A percentile compares a stretch with the other conserved stretches of the same genome.
These are phyloP conservation scores for Caracal caracal DNA, from an alignment of 2,113 vertebrate genomes.

Conservation along the genomic window DNA sequence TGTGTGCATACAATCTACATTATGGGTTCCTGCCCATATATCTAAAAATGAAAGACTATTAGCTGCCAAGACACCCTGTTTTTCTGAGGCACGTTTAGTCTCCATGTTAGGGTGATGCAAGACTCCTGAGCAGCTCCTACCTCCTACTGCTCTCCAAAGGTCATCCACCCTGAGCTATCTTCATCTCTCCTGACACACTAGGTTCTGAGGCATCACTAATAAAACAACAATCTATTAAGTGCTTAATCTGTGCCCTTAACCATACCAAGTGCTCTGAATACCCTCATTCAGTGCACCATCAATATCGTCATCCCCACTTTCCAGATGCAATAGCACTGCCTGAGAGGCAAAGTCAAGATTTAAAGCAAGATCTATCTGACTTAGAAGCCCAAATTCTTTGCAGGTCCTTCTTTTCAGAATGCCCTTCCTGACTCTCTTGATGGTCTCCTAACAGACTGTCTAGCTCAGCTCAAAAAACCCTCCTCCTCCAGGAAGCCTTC, in stretches of 20 bases:
- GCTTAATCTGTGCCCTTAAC: neutral
- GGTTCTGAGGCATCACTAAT: neutral
- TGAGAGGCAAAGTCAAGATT: neutral
- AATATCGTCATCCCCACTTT: neutral
- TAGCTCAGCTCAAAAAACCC: neutral
- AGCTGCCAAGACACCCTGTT: neutral
- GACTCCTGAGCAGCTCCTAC: neutral
- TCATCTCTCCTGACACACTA: neutral
- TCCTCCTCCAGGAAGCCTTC: neutral
- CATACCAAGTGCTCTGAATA: neutral
- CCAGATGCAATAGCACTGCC: neutral
- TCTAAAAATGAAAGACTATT: neutral
- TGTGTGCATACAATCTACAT: neutral
- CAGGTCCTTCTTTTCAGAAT: neutral
- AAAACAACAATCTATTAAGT: slow-evolving; percentile 20
- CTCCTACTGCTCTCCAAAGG: neutral
- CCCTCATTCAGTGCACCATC: neutral
- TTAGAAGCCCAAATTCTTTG: neutral
- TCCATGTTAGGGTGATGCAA: neutral
- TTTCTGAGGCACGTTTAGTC: neutral
- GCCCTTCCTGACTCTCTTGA: neutral
- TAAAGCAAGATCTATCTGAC: neutral
- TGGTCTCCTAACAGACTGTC: neutral
- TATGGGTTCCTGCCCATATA: neutral
- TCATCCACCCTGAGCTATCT: neutral